Evolutionary conservation across 2,888 invertebrate genomes (phyloP).

Genomic region (Pseudolycoriella hygida): DNA sequence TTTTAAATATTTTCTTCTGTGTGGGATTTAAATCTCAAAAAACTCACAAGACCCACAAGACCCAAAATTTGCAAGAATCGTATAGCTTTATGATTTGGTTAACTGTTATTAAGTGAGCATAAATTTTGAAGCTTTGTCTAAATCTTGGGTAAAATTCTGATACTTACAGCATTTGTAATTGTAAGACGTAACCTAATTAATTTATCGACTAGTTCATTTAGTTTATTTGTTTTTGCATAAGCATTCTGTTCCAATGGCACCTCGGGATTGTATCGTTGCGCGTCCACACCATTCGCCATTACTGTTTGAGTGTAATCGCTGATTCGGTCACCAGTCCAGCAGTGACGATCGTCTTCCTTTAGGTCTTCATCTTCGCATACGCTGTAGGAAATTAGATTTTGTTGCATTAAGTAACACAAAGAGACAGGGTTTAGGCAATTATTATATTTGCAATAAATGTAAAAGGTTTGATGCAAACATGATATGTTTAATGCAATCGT

Average conservation of each 20-base stretch:
- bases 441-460: too few relatives aligned
- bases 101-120: too few relatives aligned
- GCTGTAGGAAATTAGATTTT: conserved; percentile 15
- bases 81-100: too few relatives aligned
- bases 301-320: conserved; percentile 26
- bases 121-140: too few relatives aligned
- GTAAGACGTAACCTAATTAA: conserved; percentile 26
- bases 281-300: conserved; percentile 22
- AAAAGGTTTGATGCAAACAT: too few relatives aligned
- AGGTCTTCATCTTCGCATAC: conserved; percentile 27
- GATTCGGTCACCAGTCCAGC: conserved; percentile 28
- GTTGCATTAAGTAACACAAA: conserved; percentile 1
- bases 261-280: conserved; percentile 29
- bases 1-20: too few relatives aligned
- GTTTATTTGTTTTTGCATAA: conserved; percentile 17
- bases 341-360: conserved; percentile 23
- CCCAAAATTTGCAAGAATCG: too few relatives aligned
- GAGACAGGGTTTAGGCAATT: conserved; percentile 7
- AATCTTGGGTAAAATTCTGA: too few relatives aligned
- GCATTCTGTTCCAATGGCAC: conserved; percentile 22
- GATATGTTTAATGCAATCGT: too few relatives aligned
- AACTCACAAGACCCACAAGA: too few relatives aligned
- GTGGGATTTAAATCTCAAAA: too few relatives aligned
- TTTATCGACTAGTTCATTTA: conserved; percentile 27
- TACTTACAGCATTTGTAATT: conserved; percentile 24